Evolutionary conservation across 2,113 vertebrate genomes (phyloP), one percentile per base, ranked within the genome.

Genomic region (Muscicapa adusta): DNA sequence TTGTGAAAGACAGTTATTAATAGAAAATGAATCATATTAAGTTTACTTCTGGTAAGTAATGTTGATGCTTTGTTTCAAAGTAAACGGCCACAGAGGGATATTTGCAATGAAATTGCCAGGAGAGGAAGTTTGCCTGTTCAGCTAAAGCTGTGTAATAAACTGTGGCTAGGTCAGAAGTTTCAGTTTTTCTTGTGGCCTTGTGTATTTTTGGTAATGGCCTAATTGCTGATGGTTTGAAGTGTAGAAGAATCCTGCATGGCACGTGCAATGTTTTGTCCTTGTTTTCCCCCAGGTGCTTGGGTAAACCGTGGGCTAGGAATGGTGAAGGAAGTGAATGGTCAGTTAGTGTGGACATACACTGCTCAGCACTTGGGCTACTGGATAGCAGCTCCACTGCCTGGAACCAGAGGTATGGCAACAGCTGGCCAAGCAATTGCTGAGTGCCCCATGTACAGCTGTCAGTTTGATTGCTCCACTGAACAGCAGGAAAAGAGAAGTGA

Each of bases 291-390:
- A 99, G 99, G 99, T 94, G 98, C 98, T 80, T 99, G 99, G 99
- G 97, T 99, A 87, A 98, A 98, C 70, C 98, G 98, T 48, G 99
- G 99, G 58, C 88, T 98, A 28, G 99, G 99, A 51, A 97, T 97
- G 29, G 98, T 99, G 14, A 98, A 98, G 88, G 95, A 93, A 22
- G 86, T 97, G 9, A 98, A 97, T 16, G 93, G 95, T 22, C 98
- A 98, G 12, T 97, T 99, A 78, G 96, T 98, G 2, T 99, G 99
- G 99, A 98, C 97, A 1, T 99, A 99, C 14, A 98, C 98, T 3
- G 99, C 99, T 31, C 98, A 99, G 47, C 98, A 99, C 70, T 93
- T 99, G 66, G 99, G 99, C 26, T 98, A 98, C 96, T 99, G 99
- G 99, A 98, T 99, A 45, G 99, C 98, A 51, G 99, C 99, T 74